Percentiles rank a stretch among this genome's conserved stretches.
These are phyloP conservation scores for Archegozetes longisetosus DNA, from an alignment of 1,140 invertebrate species.

Conservation along the genomic window DNA sequence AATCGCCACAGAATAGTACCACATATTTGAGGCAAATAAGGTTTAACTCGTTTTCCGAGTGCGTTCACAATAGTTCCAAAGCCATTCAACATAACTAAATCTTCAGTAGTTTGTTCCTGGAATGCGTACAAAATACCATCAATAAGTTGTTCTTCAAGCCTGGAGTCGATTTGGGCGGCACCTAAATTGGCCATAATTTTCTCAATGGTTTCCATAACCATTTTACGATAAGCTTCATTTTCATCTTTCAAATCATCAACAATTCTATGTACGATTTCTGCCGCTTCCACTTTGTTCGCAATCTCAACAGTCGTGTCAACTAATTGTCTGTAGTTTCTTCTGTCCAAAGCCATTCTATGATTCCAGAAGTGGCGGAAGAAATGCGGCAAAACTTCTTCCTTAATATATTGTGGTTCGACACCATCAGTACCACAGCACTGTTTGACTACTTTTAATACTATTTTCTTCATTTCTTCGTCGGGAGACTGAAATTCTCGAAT, in stretches of 20 bases:
- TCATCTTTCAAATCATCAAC: constrained; percentile 99
- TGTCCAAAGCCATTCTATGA: constrained; percentile 95
- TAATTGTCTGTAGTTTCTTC: constrained; percentile 90
- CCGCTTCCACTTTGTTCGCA: constrained; percentile 95
- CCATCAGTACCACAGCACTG: constrained; percentile 99
- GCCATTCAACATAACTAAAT: constrained; percentile 99
- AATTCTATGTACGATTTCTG: constrained; percentile 94
- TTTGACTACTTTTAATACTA: constrained; percentile 99
- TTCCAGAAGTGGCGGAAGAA: constrained; percentile 99
- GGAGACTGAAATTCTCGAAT: constrained; percentile 99
- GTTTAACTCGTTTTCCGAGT: constrained; percentile 89
- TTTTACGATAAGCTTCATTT: constrained; percentile 98
- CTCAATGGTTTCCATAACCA: constrained; percentile 99
- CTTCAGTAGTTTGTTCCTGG: constrained; percentile 98
- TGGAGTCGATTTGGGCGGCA: constrained; percentile 90
- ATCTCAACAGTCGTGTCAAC: constrained; percentile 99
- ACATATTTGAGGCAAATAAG: constrained; percentile 97
- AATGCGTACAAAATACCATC: constrained; percentile 99
- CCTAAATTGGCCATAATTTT: constrained; percentile 95
- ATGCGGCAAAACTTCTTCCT: constrained; percentile 94
- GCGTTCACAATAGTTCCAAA: constrained; percentile 98
- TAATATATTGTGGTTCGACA: constrained; percentile 97
- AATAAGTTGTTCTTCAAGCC: constrained; percentile 95
- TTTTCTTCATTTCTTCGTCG: constrained; percentile 99
- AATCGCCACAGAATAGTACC: constrained; percentile 98